These are phyloP conservation scores for Orientallactaga bullata DNA, from an alignment of 2,113 vertebrate species.

Conservation along the genomic window DNA sequence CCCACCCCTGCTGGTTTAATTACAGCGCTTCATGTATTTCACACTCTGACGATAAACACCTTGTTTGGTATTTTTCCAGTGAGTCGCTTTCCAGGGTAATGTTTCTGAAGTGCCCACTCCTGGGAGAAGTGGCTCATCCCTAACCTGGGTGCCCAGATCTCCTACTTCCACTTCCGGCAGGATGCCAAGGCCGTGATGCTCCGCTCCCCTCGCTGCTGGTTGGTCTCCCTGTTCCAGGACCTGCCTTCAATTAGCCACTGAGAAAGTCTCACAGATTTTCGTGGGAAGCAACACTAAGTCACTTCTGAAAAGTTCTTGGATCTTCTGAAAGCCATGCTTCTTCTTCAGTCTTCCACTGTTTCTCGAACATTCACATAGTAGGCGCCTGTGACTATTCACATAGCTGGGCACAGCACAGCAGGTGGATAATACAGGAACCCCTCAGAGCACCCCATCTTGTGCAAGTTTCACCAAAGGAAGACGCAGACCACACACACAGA, in stretches of 20 bases:
- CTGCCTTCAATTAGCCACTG: neutral
- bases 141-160: neutral
- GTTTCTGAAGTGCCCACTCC: neutral
- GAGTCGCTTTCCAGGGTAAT: constrained; percentile 23
- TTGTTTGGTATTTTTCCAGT: neutral
- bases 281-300: neutral
- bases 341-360: neutral
- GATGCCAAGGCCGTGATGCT: neutral
- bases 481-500: neutral
- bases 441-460: neutral
- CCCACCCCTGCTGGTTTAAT: constrained; percentile 86
- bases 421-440: neutral
- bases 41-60: constrained; percentile 79
- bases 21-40: constrained; percentile 85
- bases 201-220: rapidly evolving
- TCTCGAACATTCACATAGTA: neutral
- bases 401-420: neutral
- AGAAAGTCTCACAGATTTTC: neutral
- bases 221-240: neutral
- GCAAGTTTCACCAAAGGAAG: neutral
- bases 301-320: neutral
- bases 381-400: neutral
- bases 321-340: neutral
- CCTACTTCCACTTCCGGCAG: neutral
- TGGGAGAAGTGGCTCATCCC: neutral